Evolutionary conservation across 1,140 invertebrate species (phyloP), one percentile per base, ranked within the genome.

Genomic region (Octopus sinensis): DNA sequence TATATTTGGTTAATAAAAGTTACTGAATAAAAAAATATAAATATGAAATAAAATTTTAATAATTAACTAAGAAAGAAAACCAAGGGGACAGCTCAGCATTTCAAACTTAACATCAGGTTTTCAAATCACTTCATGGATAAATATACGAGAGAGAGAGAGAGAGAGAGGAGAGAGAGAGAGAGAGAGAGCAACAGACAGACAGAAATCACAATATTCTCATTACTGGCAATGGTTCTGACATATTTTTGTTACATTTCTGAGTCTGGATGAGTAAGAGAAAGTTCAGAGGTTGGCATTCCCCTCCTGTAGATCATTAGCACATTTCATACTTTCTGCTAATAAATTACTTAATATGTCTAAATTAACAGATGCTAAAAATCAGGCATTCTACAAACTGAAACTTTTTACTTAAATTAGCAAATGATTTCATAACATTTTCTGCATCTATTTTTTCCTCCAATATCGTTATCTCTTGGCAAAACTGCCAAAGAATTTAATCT

Each of bases 361-460:
- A 43, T 43, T 43, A 43, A 43, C 30, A 43, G 30, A 43, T 43
- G 30, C 30, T 68, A n/a, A 68, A 68, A 68, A 68, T 13, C 62
- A 68, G 12, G n/a, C 62, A 68, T 68, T 68, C 12, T 68, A 12
- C 62, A 13, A 68, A 68, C 62, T 68, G n/a, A 68, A 68, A 68
- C 62, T 13, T 68, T 68, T 68, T 68, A 13, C n/a, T 68, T 3
- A 68, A n/a, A 68, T 68, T n/a, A 13, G n/a, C 62, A 68, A 68
- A 68, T 68, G 62, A 13, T 68, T 68, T 68, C 62, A 68, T 68
- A 68, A n/a, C 62, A 68, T n/a, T 68, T 68, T 68, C 62, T 68
- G n/a, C 2, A 68, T 68, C 62, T 68, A 13, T 68, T 68, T 68
- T 68, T 68, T 43, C 30, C 30, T 43, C 30, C 1, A 43, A 43